Evolutionary conservation across 1,140 invertebrate species (phyloP).

Genomic region (Drosophila pseudoananassae): DNA sequence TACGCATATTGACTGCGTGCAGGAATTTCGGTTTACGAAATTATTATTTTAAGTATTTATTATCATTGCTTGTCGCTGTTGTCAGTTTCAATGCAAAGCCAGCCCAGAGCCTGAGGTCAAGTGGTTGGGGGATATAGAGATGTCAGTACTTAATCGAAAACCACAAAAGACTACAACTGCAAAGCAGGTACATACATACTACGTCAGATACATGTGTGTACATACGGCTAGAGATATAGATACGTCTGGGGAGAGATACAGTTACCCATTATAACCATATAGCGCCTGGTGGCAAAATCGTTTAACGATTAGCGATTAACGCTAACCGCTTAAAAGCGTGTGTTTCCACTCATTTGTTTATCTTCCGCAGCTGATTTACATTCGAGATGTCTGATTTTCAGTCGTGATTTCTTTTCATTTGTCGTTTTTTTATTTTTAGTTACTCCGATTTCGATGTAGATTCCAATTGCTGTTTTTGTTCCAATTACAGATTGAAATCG

Average conservation of each 20-base stretch:
- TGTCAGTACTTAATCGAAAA: constrained; percentile 58
- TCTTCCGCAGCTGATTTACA: constrained; percentile 53
- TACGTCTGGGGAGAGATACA: constrained; percentile 43
- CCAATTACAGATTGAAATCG: constrained; percentile 19
- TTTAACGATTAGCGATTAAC: constrained; percentile 71
- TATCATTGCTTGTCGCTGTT: constrained; percentile 46
- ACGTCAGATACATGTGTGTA: constrained; percentile 5
- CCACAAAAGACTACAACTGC: constrained; percentile 42
- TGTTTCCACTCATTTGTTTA: constrained; percentile 72
- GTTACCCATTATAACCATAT: constrained; percentile 55
- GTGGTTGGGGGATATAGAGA: constrained; percentile 20
- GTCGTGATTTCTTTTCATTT: constrained; percentile 8
- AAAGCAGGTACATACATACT: too few relatives aligned
- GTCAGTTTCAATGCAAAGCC: constrained; percentile 52
- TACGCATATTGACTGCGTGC: constrained; percentile 52
- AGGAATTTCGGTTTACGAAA: constrained; percentile 67
- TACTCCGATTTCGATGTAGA: constrained; percentile 7
- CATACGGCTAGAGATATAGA: constrained; percentile 40
- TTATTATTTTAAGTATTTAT: constrained; percentile 55
- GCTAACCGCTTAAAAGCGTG: constrained; percentile 56
- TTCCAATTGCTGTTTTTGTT: neutral
- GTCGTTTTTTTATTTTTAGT: constrained; percentile 2
- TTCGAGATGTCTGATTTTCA: constrained; percentile 50
- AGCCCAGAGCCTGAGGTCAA: constrained; percentile 33
- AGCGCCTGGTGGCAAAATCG: constrained; percentile 67